phyloP scores from a whole-genome alignment of 2,113 vertebrate species.

The Fulica atra region DNA sequence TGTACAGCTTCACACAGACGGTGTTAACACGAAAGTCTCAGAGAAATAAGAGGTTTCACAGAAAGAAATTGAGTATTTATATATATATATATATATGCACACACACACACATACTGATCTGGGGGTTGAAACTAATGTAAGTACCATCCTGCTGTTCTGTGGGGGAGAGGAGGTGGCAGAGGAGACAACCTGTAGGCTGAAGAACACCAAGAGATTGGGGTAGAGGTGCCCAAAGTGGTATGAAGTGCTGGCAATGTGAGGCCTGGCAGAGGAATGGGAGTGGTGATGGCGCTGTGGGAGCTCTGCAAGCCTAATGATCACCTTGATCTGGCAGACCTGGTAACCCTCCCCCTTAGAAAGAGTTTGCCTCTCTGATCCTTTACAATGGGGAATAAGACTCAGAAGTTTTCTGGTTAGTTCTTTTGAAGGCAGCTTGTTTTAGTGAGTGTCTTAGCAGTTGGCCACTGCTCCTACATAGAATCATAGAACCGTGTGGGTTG shows the following conservation, averaged over 20 bases:
- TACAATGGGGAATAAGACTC: not conserved
- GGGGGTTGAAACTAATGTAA: not conserved
- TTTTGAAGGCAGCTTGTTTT: not conserved
- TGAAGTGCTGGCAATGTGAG: rapidly evolving
- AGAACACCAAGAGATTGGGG: not conserved
- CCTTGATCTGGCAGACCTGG: not conserved
- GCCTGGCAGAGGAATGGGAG: not conserved
- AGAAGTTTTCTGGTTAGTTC: not conserved
- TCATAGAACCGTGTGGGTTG: not conserved
- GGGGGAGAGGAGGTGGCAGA: not conserved
- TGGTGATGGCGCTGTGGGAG: not conserved
- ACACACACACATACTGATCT: too few relatives aligned
- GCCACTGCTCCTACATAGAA: not conserved
- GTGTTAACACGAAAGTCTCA: not conserved
- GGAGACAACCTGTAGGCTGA: not conserved
- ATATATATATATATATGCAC: too few relatives aligned
- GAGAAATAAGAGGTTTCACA: not conserved
- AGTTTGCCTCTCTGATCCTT: not conserved
- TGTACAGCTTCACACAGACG: not conserved
- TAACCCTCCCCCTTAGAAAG: not conserved
- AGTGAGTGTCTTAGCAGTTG: not conserved
- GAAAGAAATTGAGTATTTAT: not conserved
- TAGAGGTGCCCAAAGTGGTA: not conserved
- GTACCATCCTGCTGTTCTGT: not conserved
- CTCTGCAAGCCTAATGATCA: not conserved